These are phyloP conservation scores for Sarcophaga peregrina DNA, from an alignment of 1,140 invertebrate genomes.

Conservation along the genomic window DNA sequence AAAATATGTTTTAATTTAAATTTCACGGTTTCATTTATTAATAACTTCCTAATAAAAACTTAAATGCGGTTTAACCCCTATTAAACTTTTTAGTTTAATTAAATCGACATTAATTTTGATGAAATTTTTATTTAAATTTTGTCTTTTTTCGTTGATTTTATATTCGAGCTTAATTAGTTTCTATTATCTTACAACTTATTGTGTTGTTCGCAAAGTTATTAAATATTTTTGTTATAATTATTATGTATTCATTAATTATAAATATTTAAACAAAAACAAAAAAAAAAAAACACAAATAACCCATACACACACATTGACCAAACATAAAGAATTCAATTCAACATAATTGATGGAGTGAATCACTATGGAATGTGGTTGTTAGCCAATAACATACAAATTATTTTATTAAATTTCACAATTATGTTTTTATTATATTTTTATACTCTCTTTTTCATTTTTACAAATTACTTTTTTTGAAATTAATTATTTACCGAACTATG, in stretches of 20 bases:
- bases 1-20: background rate
- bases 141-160: background rate
- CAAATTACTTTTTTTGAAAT: too few species aligned
- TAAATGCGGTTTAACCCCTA: background rate
- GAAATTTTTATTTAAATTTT: slow-evolving; percentile 14
- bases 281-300: too few species aligned
- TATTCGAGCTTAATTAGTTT: slow-evolving; percentile 48
- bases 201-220: slow-evolving; percentile 44
- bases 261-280: background rate
- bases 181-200: slow-evolving; percentile 58
- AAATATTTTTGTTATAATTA: background rate
- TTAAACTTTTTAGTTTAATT: slow-evolving; percentile 14
- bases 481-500: too few species aligned
- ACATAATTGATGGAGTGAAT: background rate
- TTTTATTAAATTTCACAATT: too few species aligned
- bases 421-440: too few species aligned
- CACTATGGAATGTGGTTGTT: background rate
- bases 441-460: too few species aligned
- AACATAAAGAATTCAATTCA: background rate
- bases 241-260: background rate
- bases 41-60: background rate
- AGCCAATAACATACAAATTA: background rate
- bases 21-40: background rate
- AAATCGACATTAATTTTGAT: background rate
- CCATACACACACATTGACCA: background rate